phyloP scores from a whole-genome alignment of 1,140 invertebrate genomes.

The Neodiprion fabricii region DNA sequence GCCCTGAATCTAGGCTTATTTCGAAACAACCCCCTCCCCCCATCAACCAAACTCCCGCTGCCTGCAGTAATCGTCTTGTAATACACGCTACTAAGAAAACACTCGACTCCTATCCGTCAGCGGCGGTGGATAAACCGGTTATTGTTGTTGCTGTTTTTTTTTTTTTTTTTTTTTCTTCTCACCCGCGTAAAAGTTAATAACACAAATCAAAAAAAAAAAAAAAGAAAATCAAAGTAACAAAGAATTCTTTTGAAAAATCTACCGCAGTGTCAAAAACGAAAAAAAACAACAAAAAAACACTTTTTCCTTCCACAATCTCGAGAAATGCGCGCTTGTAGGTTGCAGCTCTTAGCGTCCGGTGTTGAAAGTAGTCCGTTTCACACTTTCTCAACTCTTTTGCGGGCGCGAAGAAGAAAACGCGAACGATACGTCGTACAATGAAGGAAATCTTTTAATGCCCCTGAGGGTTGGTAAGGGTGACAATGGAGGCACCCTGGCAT shows the following conservation, averaged over 20 bases:
- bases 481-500: conserved; percentile 45
- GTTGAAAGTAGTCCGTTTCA: too few relatives aligned
- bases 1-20: conserved; percentile 43
- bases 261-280: too few relatives aligned
- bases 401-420: conserved; percentile 22
- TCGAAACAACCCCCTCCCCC: neutral
- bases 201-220: too few relatives aligned
- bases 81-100: conserved; percentile 34
- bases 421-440: conserved; percentile 38
- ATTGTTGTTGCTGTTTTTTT: neutral
- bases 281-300: too few relatives aligned
- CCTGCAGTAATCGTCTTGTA: conserved; percentile 39
- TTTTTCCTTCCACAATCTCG: too few relatives aligned
- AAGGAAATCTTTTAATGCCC: conserved; percentile 47
- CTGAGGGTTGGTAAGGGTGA: conserved; percentile 21
- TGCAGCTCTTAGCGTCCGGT: too few relatives aligned
- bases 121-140: neutral
- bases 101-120: conserved; percentile 22
- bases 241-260: too few relatives aligned
- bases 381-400: conserved; percentile 28
- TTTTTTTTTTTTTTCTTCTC: neutral
- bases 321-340: too few relatives aligned
- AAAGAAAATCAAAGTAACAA: too few relatives aligned
- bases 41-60: neutral
- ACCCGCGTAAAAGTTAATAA: too few relatives aligned